Base-by-base conservation (phyloP, 2,888 invertebrate genomes). In the Pristionchus fissidentatus region DNA sequence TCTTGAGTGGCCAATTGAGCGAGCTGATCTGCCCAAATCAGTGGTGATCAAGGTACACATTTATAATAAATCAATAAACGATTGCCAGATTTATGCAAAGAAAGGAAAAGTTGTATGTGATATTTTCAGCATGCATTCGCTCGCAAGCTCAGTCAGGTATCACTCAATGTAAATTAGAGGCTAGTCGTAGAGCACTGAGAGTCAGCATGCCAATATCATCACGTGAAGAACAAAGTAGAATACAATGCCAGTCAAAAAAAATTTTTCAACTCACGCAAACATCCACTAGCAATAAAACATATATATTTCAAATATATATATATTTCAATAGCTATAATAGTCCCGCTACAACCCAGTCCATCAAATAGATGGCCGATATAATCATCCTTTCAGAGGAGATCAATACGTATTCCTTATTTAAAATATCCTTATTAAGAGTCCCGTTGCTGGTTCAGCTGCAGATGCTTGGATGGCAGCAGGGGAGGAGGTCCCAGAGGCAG, bases 11-110 rank as follows among this genome's bases (percentile, higher is more conserved):
- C 80, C 80, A 5, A 41, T 32, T 26, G 57, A 52, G 29, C 46
- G 52, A 26, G 80, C 15, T 26, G 29, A 80, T 5, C 80, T 80
- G 4, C 80, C 80, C n/a, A 43, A 57, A 57, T 80, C 80, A 13
- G 41, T 80, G n/a, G 80, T 80, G 15, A n/a, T 80, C 57, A 80
- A 80, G 43, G 80, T 80, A 10, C n/a, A n/a, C n/a, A n/a, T n/a
- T n/a, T n/a, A n/a, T n/a, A n/a, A n/a, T n/a, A n/a, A n/a, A n/a
- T n/a, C n/a, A n/a, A n/a, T n/a, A n/a, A n/a, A n/a, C 57, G 57
- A 26, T 73, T 41, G 41, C 3, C 32, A 43, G 10, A 10, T 43
- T 19, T 15, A 41, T 75, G 22, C 1, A 49, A 35, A 13, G 1
- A 32, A 77, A 35, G 32, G 3, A 41, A 29, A 78, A 3, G 19